These are phyloP conservation scores for Micrastur ruficollis DNA, from an alignment of 2,797 vertebrate genomes.

Conservation along the genomic window DNA sequence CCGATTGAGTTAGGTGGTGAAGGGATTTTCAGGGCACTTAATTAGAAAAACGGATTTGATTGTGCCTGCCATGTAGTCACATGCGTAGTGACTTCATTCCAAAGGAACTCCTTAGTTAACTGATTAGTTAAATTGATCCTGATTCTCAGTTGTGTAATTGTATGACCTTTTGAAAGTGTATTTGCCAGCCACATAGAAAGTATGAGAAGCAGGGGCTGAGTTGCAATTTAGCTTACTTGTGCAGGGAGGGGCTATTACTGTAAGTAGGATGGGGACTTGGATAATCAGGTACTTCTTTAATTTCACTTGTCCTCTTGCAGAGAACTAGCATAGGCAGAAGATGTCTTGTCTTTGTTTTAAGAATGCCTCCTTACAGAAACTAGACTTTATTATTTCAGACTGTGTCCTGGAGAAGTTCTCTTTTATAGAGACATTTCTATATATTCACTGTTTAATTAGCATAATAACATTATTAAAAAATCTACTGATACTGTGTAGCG, in stretches of 20 bases:
- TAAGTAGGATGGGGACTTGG: background rate
- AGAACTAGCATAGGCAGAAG: background rate
- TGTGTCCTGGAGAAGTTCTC: background rate
- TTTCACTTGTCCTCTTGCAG: background rate
- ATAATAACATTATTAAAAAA: background rate
- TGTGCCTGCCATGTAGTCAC: rapidly evolving
- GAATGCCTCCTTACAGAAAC: background rate
- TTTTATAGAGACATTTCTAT: background rate
- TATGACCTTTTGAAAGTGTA: background rate
- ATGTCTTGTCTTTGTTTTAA: background rate
- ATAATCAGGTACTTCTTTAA: background rate
- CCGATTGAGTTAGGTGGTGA: background rate
- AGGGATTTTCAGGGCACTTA: background rate
- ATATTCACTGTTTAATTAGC: background rate
- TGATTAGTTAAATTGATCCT: background rate
- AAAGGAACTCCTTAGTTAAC: background rate
- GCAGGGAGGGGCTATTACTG: background rate
- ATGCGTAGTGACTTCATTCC: background rate
- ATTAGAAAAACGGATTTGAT: background rate
- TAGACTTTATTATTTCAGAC: background rate
- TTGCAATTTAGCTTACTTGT: rapidly evolving
- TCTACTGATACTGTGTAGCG: background rate
- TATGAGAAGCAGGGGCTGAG: background rate
- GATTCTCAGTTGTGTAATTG: background rate
- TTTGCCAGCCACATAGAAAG: background rate